Evolutionary conservation across 2,888 invertebrate genomes (phyloP).

Genomic region (Aplocera efformata): DNA sequence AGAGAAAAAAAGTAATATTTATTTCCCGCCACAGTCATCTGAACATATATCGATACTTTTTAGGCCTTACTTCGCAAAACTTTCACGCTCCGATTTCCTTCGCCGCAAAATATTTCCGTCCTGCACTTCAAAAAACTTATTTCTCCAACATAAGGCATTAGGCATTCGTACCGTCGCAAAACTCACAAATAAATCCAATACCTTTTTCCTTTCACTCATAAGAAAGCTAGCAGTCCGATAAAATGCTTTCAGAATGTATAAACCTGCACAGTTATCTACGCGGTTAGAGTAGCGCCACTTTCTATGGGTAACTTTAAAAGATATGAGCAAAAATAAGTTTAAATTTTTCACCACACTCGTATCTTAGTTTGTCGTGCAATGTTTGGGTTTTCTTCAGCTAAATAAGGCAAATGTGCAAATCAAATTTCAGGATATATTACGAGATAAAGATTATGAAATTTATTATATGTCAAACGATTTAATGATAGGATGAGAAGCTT

Average conservation of each 20-base stretch:
- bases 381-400: slow-evolving; percentile 4
- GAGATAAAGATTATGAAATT: slow-evolving; percentile 11
- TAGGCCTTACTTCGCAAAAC: not conserved
- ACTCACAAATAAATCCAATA: slow-evolving; percentile 25
- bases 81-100: not conserved
- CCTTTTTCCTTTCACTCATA: slow-evolving; percentile 23
- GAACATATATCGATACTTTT: too few relatives aligned
- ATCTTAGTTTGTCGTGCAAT: slow-evolving; percentile 1
- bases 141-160: slow-evolving; percentile 12
- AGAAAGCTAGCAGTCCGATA: slow-evolving; percentile 21
- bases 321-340: not conserved
- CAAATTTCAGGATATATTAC: too few relatives aligned
- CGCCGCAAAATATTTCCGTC: slow-evolving; percentile 11
- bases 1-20: too few relatives aligned
- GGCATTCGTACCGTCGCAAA: slow-evolving; percentile 23
- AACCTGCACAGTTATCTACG: slow-evolving; percentile 4
- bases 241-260: slow-evolving; percentile 15
- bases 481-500: not conserved
- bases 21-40: too few relatives aligned
- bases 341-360: not conserved
- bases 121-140: slow-evolving; percentile 2
- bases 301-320: not conserved
- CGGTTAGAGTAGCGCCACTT: slow-evolving; percentile 4
- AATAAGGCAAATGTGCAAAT: slow-evolving; percentile 12
- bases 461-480: slow-evolving; percentile 2